Conservation (phyloP, 2,888 invertebrate species). For the Busseola fusca region DNA sequence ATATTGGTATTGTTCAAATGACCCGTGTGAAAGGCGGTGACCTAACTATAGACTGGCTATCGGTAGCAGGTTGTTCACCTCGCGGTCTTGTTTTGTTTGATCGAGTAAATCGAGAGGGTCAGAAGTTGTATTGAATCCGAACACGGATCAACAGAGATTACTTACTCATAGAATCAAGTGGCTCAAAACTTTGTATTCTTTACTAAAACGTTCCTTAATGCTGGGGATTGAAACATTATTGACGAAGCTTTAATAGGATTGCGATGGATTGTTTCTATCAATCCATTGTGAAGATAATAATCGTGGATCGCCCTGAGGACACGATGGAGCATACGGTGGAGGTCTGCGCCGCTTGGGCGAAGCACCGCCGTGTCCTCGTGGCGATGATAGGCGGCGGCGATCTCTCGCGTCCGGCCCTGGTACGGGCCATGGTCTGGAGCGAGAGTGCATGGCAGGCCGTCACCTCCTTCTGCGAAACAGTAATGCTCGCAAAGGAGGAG, state of each 20-base stretch:
- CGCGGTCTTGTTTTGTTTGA: too few species aligned
- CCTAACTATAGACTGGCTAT: neutral
- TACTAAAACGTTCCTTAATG: conserved; percentile 14
- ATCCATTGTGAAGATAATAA: neutral
- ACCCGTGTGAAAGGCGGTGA: neutral
- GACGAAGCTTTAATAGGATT: conserved; percentile 17
- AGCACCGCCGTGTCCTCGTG: too few species aligned
- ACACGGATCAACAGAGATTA: conserved; percentile 12
- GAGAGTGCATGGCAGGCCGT: too few species aligned
- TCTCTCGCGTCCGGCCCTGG: too few species aligned
- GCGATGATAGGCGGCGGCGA: too few species aligned
- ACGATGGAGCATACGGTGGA: too few species aligned
- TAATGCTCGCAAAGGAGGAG: too few species aligned
- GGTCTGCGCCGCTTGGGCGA: too few species aligned
- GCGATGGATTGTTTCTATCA: conserved; percentile 6
- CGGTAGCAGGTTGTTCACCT: neutral
- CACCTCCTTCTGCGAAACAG: too few species aligned
- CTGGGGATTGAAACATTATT: conserved; percentile 29
- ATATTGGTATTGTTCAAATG: neutral
- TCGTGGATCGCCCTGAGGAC: too few species aligned
- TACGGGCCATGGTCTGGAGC: too few species aligned
- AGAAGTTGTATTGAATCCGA: conserved; percentile 21
- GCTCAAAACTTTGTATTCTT: conserved; percentile 29
- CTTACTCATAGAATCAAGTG: conserved; percentile 20
- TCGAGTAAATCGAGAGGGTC: too few species aligned